Evolutionary conservation across 2,888 invertebrate species (phyloP).

Genomic region (Caprella mutica): DNA sequence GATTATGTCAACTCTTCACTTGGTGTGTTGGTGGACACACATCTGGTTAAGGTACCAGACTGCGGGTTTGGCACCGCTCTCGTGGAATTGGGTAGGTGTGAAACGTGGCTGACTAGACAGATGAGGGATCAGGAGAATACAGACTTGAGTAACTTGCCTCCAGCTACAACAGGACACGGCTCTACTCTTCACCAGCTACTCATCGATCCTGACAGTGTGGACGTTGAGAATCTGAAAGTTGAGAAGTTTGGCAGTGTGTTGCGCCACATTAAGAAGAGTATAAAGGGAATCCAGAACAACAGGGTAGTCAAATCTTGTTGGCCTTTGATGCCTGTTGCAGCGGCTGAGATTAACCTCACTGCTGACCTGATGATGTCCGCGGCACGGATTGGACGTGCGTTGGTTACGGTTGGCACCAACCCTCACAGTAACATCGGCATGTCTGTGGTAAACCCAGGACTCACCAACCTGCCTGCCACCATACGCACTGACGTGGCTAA

Average conservation of each 20-base stretch:
- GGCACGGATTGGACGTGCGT: constrained; percentile 47
- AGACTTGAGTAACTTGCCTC: constrained; percentile 46
- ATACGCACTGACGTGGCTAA: constrained; percentile 55
- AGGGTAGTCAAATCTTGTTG: constrained; percentile 44
- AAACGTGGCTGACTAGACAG: constrained; percentile 47
- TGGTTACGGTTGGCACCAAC: constrained; percentile 48
- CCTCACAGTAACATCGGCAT: constrained; percentile 49
- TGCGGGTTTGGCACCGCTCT: constrained; percentile 45
- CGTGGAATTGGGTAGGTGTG: constrained; percentile 48
- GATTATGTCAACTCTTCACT: constrained; percentile 45
- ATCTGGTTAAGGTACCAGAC: constrained; percentile 46
- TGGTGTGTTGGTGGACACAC: constrained; percentile 46
- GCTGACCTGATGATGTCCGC: constrained; percentile 52
- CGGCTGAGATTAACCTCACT: constrained; percentile 49
- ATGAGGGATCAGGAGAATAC: constrained; percentile 45
- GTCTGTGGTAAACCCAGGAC: constrained; percentile 50
- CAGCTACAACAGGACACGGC: constrained; percentile 47
- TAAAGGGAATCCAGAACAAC: constrained; percentile 38
- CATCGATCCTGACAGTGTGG: constrained; percentile 50
- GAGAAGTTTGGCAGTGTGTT: constrained; percentile 47
- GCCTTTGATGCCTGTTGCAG: constrained; percentile 40
- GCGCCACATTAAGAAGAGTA: constrained; percentile 41
- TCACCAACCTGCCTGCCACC: constrained; percentile 51
- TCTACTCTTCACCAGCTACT: constrained; percentile 50
- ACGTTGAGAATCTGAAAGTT: constrained; percentile 48